Evolutionary conservation across 2,797 vertebrate genomes (phyloP).

Genomic region (Myripristis jacobus): DNA sequence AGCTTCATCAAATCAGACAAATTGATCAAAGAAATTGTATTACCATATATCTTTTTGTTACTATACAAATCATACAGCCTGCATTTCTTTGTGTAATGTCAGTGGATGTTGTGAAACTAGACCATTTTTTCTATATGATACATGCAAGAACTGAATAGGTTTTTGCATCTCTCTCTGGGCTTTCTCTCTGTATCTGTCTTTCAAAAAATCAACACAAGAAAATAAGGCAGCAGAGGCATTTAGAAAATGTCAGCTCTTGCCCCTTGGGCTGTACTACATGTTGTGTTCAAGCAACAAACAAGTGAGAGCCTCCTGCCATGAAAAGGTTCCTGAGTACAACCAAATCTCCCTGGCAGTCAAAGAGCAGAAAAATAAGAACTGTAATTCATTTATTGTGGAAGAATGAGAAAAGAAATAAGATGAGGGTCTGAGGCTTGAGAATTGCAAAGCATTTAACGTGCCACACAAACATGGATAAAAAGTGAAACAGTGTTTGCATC

Average conservation of each 20-base stretch:
- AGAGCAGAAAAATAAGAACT: slow-evolving; percentile 42
- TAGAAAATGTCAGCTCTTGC: slow-evolving; percentile 80
- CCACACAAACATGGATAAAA: slow-evolving; percentile 79
- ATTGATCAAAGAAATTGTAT: slow-evolving; percentile 4
- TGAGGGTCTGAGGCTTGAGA: slow-evolving; percentile 72
- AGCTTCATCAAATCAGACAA: slow-evolving; percentile 58
- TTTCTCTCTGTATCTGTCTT: slow-evolving; percentile 33
- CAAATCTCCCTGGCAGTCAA: slow-evolving; percentile 46
- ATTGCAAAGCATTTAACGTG: slow-evolving; percentile 83
- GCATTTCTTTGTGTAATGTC: slow-evolving; percentile 11
- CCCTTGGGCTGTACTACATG: slow-evolving; percentile 64
- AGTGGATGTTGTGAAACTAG: slow-evolving; percentile 6
- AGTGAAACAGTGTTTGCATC: slow-evolving; percentile 83
- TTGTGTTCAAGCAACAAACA: slow-evolving; percentile 63
- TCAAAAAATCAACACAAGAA: slow-evolving; percentile 62
- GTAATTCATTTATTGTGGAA: slow-evolving; percentile 40
- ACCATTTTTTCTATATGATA: slow-evolving; percentile 9
- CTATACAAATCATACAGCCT: slow-evolving; percentile 23
- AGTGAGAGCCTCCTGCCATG: slow-evolving; percentile 48
- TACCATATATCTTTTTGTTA: neutral
- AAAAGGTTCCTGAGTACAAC: slow-evolving; percentile 55
- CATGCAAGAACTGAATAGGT: slow-evolving; percentile 29
- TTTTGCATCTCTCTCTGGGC: slow-evolving; percentile 17
- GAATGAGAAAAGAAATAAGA: slow-evolving; percentile 31
- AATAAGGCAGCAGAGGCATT: slow-evolving; percentile 71